Evolutionary conservation across 2,888 invertebrate genomes (phyloP).

Genomic region (Lasioglossum calceatum): DNA sequence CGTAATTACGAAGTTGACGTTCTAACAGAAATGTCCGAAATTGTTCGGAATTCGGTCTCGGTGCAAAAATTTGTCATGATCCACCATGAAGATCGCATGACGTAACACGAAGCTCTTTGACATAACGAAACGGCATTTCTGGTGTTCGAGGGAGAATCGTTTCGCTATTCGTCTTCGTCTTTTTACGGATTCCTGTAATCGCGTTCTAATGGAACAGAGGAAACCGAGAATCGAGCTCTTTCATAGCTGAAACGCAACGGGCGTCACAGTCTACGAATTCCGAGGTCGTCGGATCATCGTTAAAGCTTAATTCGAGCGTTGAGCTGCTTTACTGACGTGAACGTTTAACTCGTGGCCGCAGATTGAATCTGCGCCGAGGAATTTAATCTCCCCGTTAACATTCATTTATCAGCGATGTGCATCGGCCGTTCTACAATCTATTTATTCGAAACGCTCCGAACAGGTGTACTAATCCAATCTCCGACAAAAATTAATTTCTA

Average conservation of each 20-base stretch:
- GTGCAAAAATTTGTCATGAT: not conserved
- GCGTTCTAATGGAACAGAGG: slow-evolving; percentile 33
- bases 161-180: not conserved
- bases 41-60: not conserved
- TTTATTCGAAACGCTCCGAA: not conserved
- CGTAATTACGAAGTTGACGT: too few species aligned
- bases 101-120: not conserved
- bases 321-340: slow-evolving; percentile 9
- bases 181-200: not conserved
- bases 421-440: not conserved
- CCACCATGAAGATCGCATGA: not conserved
- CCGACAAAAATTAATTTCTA: not conserved
- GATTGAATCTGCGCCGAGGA: slow-evolving; percentile 15
- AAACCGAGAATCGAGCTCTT: slow-evolving; percentile 41
- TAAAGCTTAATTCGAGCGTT: slow-evolving; percentile 29
- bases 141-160: not conserved
- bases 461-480: not conserved
- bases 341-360: slow-evolving; percentile 22
- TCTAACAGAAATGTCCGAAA: not conserved
- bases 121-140: not conserved
- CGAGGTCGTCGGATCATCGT: slow-evolving; percentile 38
- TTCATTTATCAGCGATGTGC: not conserved
- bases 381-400: slow-evolving; percentile 8
- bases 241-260: slow-evolving; percentile 46
- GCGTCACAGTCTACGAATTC: slow-evolving; percentile 50